Base-by-base conservation (phyloP, 2,888 invertebrate genomes). In the Drepana falcataria region DNA sequence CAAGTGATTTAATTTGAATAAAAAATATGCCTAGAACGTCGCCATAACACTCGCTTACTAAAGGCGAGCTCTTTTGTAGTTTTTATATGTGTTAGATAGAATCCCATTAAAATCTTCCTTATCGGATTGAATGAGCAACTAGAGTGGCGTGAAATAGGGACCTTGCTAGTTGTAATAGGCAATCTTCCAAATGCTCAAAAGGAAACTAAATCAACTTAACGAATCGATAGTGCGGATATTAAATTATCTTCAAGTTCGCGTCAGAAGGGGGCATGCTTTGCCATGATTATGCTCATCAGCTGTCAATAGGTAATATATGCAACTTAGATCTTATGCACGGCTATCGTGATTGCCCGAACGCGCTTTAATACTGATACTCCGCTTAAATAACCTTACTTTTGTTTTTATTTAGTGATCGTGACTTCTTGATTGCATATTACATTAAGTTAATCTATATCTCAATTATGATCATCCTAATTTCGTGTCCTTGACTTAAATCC, bases 161-260 rank as follows among this genome's bases (percentile, higher is more conserved):
- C 54, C 7, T 35, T 53, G 21, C 9, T 52, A 49, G 49, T 49
- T 57, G 49, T 40, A 49, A 56, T 52, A 54, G 35, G 51, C 49
- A 52, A 47, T 35, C 49, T 47, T 21, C 21, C 35, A 47, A 44
- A 54, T 51, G 33, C 34, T 51, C 49, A 44, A 53, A 55, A 51
- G 53, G 40, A 55, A 57, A 57, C 52, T 53, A 53, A 54, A 52
- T 53, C 49, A 41, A 54, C 54, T 52, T 52, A 49, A 48, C 49
- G 35, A 47, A 40, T 52, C 49, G 44, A 33, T 54, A 53, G 51
- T 44, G 6, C 9, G 44, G 44, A 44, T 9, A 44, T 44, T 44
- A 9, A 44, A 9, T 44, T 44, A 44, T 44, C 9, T 44, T 9
- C 9, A 44, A 44, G 44, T 44, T 3, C 9, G 9, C 44, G 9